A percentile compares a stretch with the other conserved stretches of the same genome.
These are phyloP conservation scores for Atherinomorus stipes DNA, from an alignment of 2,113 vertebrate species.

Conservation along the genomic window DNA sequence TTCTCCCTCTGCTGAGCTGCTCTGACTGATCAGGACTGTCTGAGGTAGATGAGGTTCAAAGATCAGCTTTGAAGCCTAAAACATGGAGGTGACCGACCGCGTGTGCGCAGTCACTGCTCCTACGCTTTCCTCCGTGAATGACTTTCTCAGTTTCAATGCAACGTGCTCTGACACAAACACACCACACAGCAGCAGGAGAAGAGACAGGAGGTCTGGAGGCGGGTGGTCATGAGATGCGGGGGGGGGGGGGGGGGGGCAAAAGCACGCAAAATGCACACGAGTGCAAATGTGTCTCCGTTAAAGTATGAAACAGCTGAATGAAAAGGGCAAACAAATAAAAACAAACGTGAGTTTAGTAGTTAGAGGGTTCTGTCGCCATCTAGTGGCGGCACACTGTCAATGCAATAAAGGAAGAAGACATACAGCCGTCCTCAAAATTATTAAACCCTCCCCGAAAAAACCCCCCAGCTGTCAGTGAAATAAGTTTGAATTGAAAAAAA, in stretches of 20 bases:
- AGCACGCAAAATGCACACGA: background rate
- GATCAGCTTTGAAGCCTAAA: slow-evolving; percentile 34
- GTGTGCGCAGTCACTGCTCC: slow-evolving; percentile 25
- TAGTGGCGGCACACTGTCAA: background rate
- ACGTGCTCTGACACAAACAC: slow-evolving; percentile 25
- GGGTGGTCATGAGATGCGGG: background rate
- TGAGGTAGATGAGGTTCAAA: slow-evolving; percentile 63
- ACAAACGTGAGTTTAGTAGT: background rate
- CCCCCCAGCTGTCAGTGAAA: no score
- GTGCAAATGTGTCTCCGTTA: slow-evolving; percentile 9
- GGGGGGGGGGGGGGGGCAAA: background rate
- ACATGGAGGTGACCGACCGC: slow-evolving; percentile 53
- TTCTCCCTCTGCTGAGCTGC: background rate
- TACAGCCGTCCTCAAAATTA: no score
- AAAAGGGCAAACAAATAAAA: background rate
- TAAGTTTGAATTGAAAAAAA: no score
- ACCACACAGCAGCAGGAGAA: background rate
- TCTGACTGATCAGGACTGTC: background rate
- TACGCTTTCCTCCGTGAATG: slow-evolving; percentile 41
- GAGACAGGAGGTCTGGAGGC: background rate
- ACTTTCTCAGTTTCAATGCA: slow-evolving; percentile 27
- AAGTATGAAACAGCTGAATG: slow-evolving; percentile 46
- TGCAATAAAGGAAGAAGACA: background rate
- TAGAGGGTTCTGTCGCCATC: background rate
- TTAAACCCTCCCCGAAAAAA: no score